Base-by-base conservation (phyloP, 2,113 vertebrate species). In the Mesembrinibis cayennensis region DNA sequence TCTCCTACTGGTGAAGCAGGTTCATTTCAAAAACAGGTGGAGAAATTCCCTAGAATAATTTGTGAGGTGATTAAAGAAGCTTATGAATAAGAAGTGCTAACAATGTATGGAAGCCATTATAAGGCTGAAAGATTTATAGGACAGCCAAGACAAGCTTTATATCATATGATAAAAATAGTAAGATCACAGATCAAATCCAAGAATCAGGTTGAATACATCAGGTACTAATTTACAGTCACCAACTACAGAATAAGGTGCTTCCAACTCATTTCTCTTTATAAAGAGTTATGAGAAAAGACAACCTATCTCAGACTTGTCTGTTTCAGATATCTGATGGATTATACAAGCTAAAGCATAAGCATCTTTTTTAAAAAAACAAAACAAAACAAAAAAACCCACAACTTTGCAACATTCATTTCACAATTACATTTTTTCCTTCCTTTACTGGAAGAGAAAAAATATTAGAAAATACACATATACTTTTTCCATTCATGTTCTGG, bases 141-240 rank as follows among this genome's bases (percentile, higher is more conserved):
- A 85, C n/a, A 87, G 78, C 73, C 42, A 42, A 91, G 73, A 91
- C 53, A 90, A 82, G 93, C 29, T 88, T 91, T 82, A 38, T 47
- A 93, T 82, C 81, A 62, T 20, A 22, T 40, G 53, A 85, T 58
- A 94, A 95, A 97, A 95, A 91, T 36, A 87, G 69, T 38, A 87
- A 85, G 45, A 85, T 42, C 69, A 85, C 53, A 86, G 82, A 85
- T 73, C 47, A 96, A 89, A 87, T 73, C 87, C 32, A 89, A 65
- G 71, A 93, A 85, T 87, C 95, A 45, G 58, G 56, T 69, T 94
- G 76, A 73, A 84, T 34, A 82, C 12, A 55, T 58, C 53, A 85
- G 66, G 50, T 67, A 56, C 66, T 58, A 87, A 78, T 79, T 83
- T 65, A 89, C 5, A 89, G 52, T 15, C 56, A 53, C 40, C 61